Evolutionary conservation across 2,797 vertebrate genomes (phyloP).

Genomic region (Heterohyrax brucei): DNA sequence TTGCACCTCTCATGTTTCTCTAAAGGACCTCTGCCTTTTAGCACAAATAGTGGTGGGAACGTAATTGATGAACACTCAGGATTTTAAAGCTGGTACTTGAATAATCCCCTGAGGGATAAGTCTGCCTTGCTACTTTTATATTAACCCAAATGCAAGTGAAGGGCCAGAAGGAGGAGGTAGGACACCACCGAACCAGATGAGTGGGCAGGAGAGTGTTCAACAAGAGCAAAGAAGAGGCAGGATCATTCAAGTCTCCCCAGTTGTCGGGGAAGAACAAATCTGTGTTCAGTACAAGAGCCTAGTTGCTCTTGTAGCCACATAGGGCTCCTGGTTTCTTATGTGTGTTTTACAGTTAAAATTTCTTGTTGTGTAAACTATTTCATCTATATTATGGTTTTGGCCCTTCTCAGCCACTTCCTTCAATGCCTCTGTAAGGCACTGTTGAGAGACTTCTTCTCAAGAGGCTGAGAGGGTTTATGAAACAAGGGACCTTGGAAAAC

Average conservation of each 20-base stretch:
- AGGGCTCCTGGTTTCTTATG: background rate
- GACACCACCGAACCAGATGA: background rate
- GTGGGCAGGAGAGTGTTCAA: background rate
- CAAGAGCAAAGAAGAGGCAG: background rate
- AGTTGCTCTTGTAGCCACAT: background rate
- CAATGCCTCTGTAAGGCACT: background rate
- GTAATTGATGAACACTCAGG: background rate
- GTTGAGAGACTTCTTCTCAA: background rate
- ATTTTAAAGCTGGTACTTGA: background rate
- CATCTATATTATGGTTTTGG: background rate
- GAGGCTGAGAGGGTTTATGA: no score
- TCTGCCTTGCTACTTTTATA: background rate
- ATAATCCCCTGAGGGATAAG: background rate
- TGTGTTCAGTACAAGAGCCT: background rate
- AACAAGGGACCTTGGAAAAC: background rate
- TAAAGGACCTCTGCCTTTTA: no score
- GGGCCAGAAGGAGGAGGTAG: background rate
- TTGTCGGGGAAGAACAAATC: no score
- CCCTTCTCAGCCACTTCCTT: background rate
- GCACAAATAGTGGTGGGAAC: background rate
- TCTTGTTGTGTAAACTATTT: background rate
- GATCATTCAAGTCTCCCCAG: background rate
- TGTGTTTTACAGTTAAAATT: background rate
- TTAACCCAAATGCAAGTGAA: background rate
- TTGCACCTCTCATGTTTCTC: rapidly evolving